Evolutionary conservation across 1,140 invertebrate species (phyloP), one percentile per base, ranked within the genome.

Genomic region (Drosophila trapezifrons): DNA sequence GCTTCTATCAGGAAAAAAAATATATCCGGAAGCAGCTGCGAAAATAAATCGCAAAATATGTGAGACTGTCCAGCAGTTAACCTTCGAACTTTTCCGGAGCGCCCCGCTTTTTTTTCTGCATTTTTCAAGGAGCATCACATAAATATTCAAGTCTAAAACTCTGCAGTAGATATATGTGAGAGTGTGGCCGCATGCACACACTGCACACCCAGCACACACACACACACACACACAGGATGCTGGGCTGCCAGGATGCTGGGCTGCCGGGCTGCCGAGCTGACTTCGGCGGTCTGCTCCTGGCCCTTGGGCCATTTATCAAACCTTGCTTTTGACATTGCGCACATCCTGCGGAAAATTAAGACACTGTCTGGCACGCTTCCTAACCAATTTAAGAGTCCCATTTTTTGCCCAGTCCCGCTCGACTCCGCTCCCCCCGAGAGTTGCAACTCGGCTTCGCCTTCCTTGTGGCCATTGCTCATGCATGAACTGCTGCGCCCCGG

Each of bases 301-400:
- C 43, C 60, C 59, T 8, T 45, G 49, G 27, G 72, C 69, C 84
- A 89, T 87, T 89, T 87, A 87, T 87, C 84, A 87, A 87, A 80
- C 65, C 76, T 87, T 84, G 60, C 67, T 89, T 84, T 84, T 87
- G 84, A 89, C 83, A 85, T 76, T 71, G 82, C 78, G 83, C 82
- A 85, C 82, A 86, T 85, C 82, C 82, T 81, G 82, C 82, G 82
- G 82, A 85, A 85, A 85, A 85, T 85, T 85, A 85, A 85, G 82
- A 85, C 82, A 85, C 76, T 89, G 80, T 76, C 80, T 84, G 80
- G 76, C 80, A 80, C 67, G 77, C 76, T 87, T 86, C 62, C 76
- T 71, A 80, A 86, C 64, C 84, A 89, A 89, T 87, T 87, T 76
- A 74, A 87, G 64, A 80, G 67, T 70, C 58, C 63, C 73, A 78